phyloP scores from a whole-genome alignment of 2,888 invertebrate species.

The Agrochola litura region DNA sequence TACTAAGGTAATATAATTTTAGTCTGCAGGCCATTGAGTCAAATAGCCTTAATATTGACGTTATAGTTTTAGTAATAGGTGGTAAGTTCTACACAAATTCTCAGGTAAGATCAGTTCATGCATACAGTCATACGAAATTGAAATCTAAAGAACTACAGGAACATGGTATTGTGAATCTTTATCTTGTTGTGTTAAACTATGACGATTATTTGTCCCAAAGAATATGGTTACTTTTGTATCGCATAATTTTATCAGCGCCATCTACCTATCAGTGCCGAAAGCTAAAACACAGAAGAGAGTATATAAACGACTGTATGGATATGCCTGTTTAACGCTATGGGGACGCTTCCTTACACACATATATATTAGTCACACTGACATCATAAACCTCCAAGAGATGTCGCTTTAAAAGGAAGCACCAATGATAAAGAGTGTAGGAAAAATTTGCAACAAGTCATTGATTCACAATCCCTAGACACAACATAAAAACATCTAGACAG shows the following conservation, averaged over 20 bases:
- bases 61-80: constrained; percentile 41
- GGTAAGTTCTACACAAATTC: constrained; percentile 41
- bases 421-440: not conserved
- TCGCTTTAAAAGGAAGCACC: constrained; percentile 6
- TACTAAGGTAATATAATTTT: not conserved
- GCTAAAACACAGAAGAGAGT: not conserved
- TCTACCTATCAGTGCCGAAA: constrained; percentile 18
- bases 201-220: not conserved
- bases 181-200: constrained; percentile 23
- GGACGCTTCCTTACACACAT: no score
- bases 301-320: not conserved
- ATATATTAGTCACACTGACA: not conserved
- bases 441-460: constrained; percentile 47
- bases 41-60: constrained; percentile 26
- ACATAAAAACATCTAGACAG: constrained; percentile 80
- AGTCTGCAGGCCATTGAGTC: constrained; percentile 4
- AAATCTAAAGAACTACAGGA: constrained; percentile 69
- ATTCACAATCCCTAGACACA: constrained; percentile 73
- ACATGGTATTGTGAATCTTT: constrained; percentile 65
- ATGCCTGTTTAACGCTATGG: not conserved
- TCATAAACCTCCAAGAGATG: constrained; percentile 34
- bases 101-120: constrained; percentile 60
- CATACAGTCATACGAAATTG: constrained; percentile 68
- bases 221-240: not conserved
- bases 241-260: constrained; percentile 18